These are phyloP conservation scores for Sebastiscus tertius DNA, from an alignment of 2,797 vertebrate genomes.

Conservation along the genomic window DNA sequence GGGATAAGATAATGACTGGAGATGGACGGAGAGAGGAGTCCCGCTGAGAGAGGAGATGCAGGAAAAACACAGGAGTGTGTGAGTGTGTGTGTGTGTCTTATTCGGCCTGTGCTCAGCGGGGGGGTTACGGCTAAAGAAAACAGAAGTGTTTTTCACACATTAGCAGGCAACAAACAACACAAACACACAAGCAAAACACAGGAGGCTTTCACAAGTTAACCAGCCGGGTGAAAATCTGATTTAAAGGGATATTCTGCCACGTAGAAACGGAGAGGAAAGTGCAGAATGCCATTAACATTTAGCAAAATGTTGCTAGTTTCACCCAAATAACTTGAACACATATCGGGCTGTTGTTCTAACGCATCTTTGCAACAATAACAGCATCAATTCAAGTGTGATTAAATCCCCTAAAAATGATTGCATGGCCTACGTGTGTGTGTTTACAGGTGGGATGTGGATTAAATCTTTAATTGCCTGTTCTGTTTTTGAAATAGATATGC, in stretches of 20 bases:
- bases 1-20: slow-evolving; percentile 69
- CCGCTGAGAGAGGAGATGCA: slow-evolving; percentile 60
- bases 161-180: slow-evolving; percentile 35
- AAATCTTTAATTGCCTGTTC: slow-evolving; percentile 47
- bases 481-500: slow-evolving; percentile 51
- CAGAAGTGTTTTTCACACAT: slow-evolving; percentile 68
- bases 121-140: slow-evolving; percentile 61
- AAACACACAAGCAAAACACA: slow-evolving; percentile 9
- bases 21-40: slow-evolving; percentile 48
- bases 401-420: not conserved
- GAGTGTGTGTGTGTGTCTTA: slow-evolving; percentile 22
- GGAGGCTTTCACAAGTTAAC: slow-evolving; percentile 40
- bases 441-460: slow-evolving; percentile 15
- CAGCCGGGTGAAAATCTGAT: slow-evolving; percentile 14
- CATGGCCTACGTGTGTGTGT: not conserved
- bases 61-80: slow-evolving; percentile 27
- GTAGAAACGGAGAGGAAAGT: not conserved
- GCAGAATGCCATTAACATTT: not conserved
- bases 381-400: not conserved
- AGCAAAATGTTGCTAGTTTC: not conserved
- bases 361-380: not conserved
- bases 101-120: slow-evolving; percentile 36
- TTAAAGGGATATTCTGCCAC: slow-evolving; percentile 12
- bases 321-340: not conserved
- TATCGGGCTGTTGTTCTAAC: not conserved